Conservation (phyloP, 2,888 invertebrate species). For the Caenorhabditis sp. region DNA sequence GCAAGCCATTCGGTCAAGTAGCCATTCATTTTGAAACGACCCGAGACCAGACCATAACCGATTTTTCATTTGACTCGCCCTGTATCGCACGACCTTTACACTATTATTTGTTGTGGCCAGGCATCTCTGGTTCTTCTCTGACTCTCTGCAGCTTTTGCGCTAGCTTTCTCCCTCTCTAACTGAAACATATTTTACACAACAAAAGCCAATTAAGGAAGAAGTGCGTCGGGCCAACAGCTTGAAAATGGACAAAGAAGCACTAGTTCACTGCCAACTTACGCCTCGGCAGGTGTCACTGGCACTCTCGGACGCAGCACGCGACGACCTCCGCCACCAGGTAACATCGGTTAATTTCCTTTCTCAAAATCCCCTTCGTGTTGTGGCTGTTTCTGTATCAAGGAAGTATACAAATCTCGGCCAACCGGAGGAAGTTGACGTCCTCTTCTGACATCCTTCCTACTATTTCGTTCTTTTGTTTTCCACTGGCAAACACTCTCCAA, state of each 20-base stretch:
- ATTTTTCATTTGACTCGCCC: conserved; percentile 36
- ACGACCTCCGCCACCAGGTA: conserved; percentile 68
- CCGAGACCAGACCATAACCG: conserved; percentile 37
- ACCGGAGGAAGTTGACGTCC: conserved; percentile 43
- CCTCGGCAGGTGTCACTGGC: conserved; percentile 54
- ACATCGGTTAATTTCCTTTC: conserved; percentile 7
- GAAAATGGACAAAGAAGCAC: conserved; percentile 68
- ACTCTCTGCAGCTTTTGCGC: conserved; percentile 29
- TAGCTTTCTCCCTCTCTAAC: conserved; percentile 10
- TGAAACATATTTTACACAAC: conserved; percentile 64
- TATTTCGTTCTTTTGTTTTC: not conserved
- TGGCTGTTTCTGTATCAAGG: conserved; percentile 33
- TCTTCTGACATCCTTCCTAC: conserved; percentile 14
- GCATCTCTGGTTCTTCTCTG: conserved; percentile 44
- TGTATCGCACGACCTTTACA: conserved; percentile 55
- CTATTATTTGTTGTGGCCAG: conserved; percentile 60
- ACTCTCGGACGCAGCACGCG: conserved; percentile 56
- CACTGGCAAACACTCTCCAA: not conserved
- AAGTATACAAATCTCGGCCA: conserved; percentile 59
- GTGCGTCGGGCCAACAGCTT: conserved; percentile 59
- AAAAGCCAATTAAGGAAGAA: conserved; percentile 69
- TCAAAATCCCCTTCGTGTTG: conserved; percentile 47
- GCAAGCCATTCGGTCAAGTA: conserved; percentile 39
- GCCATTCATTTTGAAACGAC: conserved; percentile 45
- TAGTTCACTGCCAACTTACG: conserved; percentile 65